phyloP scores from a whole-genome alignment of 2,888 invertebrate species.

The Calliopum simillimum region DNA sequence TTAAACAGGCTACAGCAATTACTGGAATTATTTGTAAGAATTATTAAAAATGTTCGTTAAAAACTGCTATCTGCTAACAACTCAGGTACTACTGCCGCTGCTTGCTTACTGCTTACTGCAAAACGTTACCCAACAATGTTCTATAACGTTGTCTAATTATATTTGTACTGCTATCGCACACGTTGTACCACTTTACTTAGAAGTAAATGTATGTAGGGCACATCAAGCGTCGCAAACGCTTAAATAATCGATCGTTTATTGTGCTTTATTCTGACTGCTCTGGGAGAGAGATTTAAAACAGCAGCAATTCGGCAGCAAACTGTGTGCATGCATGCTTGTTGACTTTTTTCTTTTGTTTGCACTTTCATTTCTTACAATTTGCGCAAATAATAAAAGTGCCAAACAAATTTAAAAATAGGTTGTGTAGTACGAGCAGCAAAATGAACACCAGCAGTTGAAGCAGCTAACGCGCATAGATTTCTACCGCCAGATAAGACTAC shows the following conservation, averaged over 20 bases:
- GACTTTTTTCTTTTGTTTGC: slow-evolving; percentile 32
- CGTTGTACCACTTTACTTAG: no score
- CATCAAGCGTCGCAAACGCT: slow-evolving; percentile 24
- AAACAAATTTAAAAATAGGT: slow-evolving; percentile 37
- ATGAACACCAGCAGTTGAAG: slow-evolving; percentile 46
- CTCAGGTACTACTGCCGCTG: slow-evolving; percentile 24
- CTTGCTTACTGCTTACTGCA: slow-evolving; percentile 27
- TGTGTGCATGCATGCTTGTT: slow-evolving; percentile 11
- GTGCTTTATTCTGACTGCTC: slow-evolving; percentile 26
- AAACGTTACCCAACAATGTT: slow-evolving; percentile 21
- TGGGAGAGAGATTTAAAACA: slow-evolving; percentile 11
- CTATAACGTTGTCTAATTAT: slow-evolving; percentile 19
- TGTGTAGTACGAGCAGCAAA: slow-evolving; percentile 46
- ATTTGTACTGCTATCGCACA: no score
- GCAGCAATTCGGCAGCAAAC: slow-evolving; percentile 27
- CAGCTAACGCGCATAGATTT: slow-evolving; percentile 34
- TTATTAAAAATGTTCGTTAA: not conserved
- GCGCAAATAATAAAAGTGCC: slow-evolving; percentile 43
- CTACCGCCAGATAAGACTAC: slow-evolving; percentile 34
- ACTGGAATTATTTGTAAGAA: not conserved
- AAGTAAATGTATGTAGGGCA: not conserved
- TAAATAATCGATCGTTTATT: slow-evolving; percentile 17
- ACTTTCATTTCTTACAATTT: slow-evolving; percentile 43
- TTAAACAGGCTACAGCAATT: slow-evolving; percentile 11
- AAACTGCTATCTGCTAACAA: slow-evolving; percentile 33